phyloP scores from a whole-genome alignment of 1,140 invertebrate genomes.

The Oscheius sp. region DNA sequence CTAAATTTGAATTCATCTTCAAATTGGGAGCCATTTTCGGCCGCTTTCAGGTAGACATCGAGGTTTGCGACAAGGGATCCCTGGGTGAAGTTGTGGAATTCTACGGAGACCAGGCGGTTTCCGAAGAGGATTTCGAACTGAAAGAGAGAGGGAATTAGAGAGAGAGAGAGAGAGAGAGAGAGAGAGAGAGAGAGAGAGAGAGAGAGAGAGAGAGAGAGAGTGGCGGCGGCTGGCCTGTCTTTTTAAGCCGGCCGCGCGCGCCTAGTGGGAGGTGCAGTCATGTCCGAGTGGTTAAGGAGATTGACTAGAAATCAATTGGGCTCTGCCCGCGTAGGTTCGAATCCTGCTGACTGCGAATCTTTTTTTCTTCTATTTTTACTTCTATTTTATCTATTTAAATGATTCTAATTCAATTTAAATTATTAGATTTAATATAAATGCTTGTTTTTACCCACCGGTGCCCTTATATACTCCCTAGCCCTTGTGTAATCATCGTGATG shows the following conservation, averaged over 20 bases:
- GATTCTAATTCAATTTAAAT: too few species aligned
- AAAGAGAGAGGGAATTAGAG: too few species aligned
- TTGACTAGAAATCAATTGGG: slow-evolving; percentile 46
- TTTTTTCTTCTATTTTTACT: too few species aligned
- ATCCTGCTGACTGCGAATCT: slow-evolving; percentile 45
- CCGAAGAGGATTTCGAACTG: background rate
- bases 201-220: too few species aligned
- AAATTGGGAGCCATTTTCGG: background rate
- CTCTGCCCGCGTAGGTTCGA: slow-evolving; percentile 49
- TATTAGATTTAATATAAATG: too few species aligned
- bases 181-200: too few species aligned
- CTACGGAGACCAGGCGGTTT: background rate
- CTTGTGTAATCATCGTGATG: background rate
- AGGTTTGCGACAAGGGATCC: background rate
- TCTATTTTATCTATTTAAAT: too few species aligned
- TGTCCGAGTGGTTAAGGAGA: slow-evolving; percentile 47
- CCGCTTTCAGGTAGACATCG: background rate
- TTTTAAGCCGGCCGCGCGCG: too few species aligned
- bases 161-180: too few species aligned
- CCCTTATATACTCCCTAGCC: background rate
- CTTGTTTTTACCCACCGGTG: background rate
- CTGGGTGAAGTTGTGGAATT: background rate
- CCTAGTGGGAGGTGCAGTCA: too few species aligned
- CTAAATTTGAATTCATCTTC: background rate
- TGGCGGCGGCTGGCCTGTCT: too few species aligned